Evolutionary conservation across 2,113 vertebrate species (phyloP).

Genomic region (Gracilinanus agilis): DNA sequence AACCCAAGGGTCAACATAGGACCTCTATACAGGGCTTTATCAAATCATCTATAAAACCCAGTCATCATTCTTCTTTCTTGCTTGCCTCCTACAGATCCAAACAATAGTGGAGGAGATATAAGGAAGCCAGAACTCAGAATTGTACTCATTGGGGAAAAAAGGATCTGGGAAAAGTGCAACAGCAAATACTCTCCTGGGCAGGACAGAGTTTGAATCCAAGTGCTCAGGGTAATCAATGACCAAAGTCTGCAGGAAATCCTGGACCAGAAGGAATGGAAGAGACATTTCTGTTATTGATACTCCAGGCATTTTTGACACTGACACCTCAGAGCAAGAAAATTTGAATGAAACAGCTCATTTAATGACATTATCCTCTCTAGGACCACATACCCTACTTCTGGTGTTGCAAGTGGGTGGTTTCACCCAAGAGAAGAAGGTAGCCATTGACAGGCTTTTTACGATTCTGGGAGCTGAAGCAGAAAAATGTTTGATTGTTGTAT

Average conservation of each 20-base stretch:
- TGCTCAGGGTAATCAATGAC: neutral
- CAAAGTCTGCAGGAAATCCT: neutral
- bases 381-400: slow-evolving; percentile 45
- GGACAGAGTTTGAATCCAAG: slow-evolving; percentile 22
- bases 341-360: too few species aligned
- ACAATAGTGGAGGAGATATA: neutral
- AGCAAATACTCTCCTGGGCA: slow-evolving; percentile 64
- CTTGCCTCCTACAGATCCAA: neutral
- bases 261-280: too few species aligned
- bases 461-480: slow-evolving; percentile 32
- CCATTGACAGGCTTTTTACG: neutral
- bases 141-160: slow-evolving; percentile 30
- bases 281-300: too few species aligned
- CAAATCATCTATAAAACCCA: neutral
- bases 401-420: slow-evolving; percentile 68
- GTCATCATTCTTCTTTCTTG: neutral
- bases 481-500: slow-evolving; percentile 52
- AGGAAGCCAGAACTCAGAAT: neutral
- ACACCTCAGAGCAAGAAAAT: too few species aligned
- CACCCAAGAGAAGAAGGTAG: neutral
- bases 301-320: too few species aligned
- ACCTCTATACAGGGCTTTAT: too few species aligned
- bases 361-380: too few species aligned
- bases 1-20: too few species aligned
- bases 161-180: slow-evolving; percentile 57